These are phyloP conservation scores for Taenaris catops DNA, from an alignment of 2,888 invertebrate genomes.

Conservation along the genomic window DNA sequence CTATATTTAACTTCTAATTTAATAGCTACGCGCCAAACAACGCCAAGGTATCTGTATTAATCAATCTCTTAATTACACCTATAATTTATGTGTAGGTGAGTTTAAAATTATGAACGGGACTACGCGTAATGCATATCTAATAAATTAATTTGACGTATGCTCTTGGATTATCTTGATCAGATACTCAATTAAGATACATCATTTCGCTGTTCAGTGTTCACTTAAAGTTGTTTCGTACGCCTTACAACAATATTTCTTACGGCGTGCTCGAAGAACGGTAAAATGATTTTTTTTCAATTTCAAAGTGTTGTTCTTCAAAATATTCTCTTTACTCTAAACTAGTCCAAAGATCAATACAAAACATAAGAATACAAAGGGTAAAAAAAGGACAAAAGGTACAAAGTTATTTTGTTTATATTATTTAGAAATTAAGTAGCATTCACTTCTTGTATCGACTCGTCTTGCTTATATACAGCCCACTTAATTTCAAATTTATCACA, in stretches of 20 bases:
- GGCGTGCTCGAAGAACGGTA: conserved; percentile 2
- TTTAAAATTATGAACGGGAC: conserved; percentile 17
- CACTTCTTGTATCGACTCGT: too few relatives aligned
- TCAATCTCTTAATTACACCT: conserved; percentile 22
- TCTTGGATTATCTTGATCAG: conserved; percentile 17
- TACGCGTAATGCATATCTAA: conserved; percentile 18
- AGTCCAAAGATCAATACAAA: too few relatives aligned
- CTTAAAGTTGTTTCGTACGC: conserved; percentile 6
- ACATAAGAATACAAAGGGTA: too few relatives aligned
- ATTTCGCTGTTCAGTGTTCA: conserved; percentile 7
- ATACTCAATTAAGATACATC: conserved; percentile 19
- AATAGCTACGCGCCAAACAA: conserved; percentile 19
- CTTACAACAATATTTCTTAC: conserved; percentile 6
- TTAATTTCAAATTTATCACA: too few relatives aligned
- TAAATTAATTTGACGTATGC: conserved; percentile 22
- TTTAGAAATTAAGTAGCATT: too few relatives aligned
- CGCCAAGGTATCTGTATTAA: conserved; percentile 18
- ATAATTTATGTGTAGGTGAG: conserved; percentile 25
- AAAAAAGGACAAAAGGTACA: too few relatives aligned
- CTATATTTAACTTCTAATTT: conserved; percentile 11
- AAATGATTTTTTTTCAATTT: too few relatives aligned
- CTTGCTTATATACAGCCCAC: too few relatives aligned
- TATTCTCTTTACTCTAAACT: too few relatives aligned
- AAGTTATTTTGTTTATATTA: too few relatives aligned
- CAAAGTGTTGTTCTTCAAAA: too few relatives aligned